These are phyloP conservation scores for Sogatella furcifera DNA, from an alignment of 1,140 invertebrate genomes.

Conservation along the genomic window DNA sequence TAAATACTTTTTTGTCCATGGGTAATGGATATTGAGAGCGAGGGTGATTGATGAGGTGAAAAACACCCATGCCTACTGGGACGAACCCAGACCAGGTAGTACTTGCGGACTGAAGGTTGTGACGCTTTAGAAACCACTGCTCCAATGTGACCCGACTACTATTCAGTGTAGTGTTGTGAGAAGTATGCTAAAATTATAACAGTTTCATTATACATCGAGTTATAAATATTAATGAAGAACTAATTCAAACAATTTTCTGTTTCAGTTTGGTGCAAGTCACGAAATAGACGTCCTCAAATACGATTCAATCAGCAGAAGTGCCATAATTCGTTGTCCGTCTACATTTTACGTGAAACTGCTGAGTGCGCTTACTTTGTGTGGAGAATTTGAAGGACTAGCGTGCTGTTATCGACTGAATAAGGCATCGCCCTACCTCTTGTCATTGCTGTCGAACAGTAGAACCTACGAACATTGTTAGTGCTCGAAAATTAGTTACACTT, in stretches of 20 bases:
- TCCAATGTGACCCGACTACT: no score
- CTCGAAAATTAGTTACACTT: neutral
- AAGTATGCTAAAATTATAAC: neutral
- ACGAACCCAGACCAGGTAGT: no score
- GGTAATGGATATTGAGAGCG: no score
- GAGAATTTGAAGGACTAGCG: slow-evolving; percentile 36
- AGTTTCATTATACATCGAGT: neutral
- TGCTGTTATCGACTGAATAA: slow-evolving; percentile 45
- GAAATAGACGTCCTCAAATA: slow-evolving; percentile 47
- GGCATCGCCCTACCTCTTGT: slow-evolving; percentile 36
- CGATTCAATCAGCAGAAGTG: slow-evolving; percentile 33
- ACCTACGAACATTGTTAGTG: slow-evolving; percentile 28
- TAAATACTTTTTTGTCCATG: no score
- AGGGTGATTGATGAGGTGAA: no score
- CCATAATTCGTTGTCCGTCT: slow-evolving; percentile 42
- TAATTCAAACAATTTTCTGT: neutral
- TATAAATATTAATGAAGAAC: neutral
- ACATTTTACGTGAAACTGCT: slow-evolving; percentile 42
- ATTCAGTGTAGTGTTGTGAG: no score
- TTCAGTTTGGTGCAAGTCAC: slow-evolving; percentile 36
- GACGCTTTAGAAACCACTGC: no score
- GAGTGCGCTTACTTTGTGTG: slow-evolving; percentile 42
- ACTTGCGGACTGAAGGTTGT: no score
- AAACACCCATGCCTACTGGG: no score
- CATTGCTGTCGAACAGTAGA: slow-evolving; percentile 29